These are phyloP conservation scores for Sardinella longiceps DNA, from an alignment of 2,797 vertebrate genomes.

Conservation along the genomic window DNA sequence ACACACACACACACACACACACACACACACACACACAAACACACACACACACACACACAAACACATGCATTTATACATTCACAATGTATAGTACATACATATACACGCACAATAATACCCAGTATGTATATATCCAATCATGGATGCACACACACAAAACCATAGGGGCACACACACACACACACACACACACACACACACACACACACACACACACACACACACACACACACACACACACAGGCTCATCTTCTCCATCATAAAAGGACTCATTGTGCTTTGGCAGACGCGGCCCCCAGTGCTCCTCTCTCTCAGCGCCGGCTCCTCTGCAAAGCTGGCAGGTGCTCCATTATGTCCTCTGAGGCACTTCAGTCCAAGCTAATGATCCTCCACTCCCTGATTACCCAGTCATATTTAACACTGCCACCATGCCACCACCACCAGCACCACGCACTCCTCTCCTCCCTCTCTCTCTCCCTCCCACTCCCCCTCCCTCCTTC, in stretches of 20 bases:
- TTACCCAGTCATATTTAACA: conserved; percentile 51
- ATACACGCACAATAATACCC: no score
- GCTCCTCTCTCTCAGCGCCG: neutral
- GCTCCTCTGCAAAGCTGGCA: conserved; percentile 30
- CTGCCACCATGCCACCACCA: conserved; percentile 28
- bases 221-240: neutral
- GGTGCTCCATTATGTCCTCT: conserved; percentile 52
- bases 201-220: neutral
- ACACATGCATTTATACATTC: neutral
- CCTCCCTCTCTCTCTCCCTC: neutral
- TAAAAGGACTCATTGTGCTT: conserved; percentile 29
- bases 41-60: neutral
- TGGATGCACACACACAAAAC: neutral
- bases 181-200: neutral
- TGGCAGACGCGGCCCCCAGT: neutral
- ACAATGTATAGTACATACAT: neutral
- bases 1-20: neutral
- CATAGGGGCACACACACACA: neutral
- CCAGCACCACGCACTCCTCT: neutral
- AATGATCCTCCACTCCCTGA: conserved; percentile 44
- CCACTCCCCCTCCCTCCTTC: neutral
- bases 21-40: neutral
- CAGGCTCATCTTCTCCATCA: conserved; percentile 4
- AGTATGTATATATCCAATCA: neutral
- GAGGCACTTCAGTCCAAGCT: conserved; percentile 46